Base-by-base conservation (phyloP, 2,797 vertebrate species). In the Alauda arvensis region DNA sequence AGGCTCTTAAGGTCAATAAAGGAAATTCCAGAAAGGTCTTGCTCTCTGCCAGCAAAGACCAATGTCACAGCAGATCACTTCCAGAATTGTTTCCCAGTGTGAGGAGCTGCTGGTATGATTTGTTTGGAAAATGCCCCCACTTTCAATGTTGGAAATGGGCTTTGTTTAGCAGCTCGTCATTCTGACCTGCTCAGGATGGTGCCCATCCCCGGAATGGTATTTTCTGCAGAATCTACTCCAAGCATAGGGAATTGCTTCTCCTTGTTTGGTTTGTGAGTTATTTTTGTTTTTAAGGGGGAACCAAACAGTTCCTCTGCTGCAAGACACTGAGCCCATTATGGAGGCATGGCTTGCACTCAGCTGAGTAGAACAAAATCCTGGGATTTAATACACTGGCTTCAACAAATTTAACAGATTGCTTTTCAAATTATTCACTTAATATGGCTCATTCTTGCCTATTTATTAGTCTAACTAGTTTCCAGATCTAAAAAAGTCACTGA, bases 321-420 rank as follows among this genome's bases (percentile, higher is more conserved):
- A 8, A 60, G 18, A 75, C 59, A n/a, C 29, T 37, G 23, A 77
- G 14, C 37, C 25, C 24, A 20, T 72, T 55, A 31, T 0, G 1
- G 49, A 74, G 29, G 6, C 53, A 39, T 0, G 0, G n/a, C 40
- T 62, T 13, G 7, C 26, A 57, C 7, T 46, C 2, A 2, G 15
- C 33, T 29, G 26, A 69, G 46, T 9, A 65, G 39, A 46, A 57
- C 51, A 65, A 85, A 81, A 51, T 68, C 63, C 55, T 39, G n/a
- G 23, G 7, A 19, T 65, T 92, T 71, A 61, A 65, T 33, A 21
- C 23, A 15, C 21, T 4, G 3, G 13, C 51, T 83, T 80, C 51
- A 48, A 80, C 77, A 53, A 85, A 82, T 52, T 61, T 77, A 6
- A 51, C 1, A 1, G 25, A 18, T 31, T 20, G 5, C 3, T 2